phyloP scores from a whole-genome alignment of 2,888 invertebrate genomes.

The Pocota personata region DNA sequence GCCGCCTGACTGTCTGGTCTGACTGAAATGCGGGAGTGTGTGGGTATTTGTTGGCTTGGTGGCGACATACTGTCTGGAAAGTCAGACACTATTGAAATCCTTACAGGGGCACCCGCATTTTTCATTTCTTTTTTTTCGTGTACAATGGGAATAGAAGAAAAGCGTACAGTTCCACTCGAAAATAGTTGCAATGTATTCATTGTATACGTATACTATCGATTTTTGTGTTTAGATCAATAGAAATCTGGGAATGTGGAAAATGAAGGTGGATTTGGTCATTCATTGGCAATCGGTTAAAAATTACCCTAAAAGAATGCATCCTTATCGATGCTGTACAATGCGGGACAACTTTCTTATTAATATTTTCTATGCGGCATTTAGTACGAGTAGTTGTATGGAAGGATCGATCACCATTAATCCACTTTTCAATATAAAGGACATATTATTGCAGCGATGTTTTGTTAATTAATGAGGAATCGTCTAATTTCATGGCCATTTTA shows the following conservation, averaged over 20 bases:
- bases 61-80: conserved; percentile 70
- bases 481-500: not conserved
- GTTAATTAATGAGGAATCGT: too few relatives aligned
- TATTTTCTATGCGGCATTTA: not conserved
- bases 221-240: conserved; percentile 42
- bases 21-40: conserved; percentile 55
- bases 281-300: conserved; percentile 65
- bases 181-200: conserved; percentile 36
- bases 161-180: conserved; percentile 58
- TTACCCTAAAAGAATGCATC: conserved; percentile 33
- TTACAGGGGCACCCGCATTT: conserved; percentile 49
- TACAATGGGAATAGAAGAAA: conserved; percentile 36
- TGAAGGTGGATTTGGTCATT: conserved; percentile 70
- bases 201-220: not conserved
- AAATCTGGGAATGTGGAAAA: conserved; percentile 3
- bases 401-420: conserved; percentile 59
- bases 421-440: conserved; percentile 33
- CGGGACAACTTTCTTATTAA: conserved; percentile 4
- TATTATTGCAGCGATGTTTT: conserved; percentile 8
- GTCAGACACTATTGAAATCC: conserved; percentile 39
- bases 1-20: conserved; percentile 48
- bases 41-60: conserved; percentile 17
- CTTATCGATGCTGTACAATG: conserved; percentile 48
- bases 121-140: conserved; percentile 2
- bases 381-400: conserved; percentile 28